Evolutionary conservation across 2,797 vertebrate species (phyloP).

Genomic region (Sitta carolinensis): DNA sequence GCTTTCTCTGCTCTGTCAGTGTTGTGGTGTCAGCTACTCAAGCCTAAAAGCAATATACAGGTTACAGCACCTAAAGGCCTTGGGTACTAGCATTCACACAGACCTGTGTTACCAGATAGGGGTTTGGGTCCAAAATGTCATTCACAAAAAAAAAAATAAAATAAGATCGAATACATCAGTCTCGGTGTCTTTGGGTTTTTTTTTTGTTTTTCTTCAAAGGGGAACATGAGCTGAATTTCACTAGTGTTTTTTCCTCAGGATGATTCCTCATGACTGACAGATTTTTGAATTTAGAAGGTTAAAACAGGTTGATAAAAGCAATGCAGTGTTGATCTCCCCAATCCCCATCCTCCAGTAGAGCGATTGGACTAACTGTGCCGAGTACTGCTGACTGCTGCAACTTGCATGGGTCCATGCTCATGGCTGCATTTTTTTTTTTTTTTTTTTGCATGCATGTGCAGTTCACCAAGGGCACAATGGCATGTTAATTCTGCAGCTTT

Average conservation of each 20-base stretch:
- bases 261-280: background rate
- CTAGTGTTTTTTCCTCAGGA: background rate
- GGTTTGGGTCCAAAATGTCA: background rate
- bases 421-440: background rate
- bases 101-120: background rate
- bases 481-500: background rate
- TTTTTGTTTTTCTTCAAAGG: background rate
- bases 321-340: background rate
- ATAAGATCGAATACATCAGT: background rate
- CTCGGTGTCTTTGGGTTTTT: background rate
- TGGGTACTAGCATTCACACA: background rate
- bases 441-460: background rate
- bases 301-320: background rate
- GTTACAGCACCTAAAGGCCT: background rate
- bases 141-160: background rate
- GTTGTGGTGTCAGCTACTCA: background rate
- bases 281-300: background rate
- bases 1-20: background rate
- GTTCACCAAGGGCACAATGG: background rate
- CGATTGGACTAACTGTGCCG: background rate
- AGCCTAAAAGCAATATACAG: background rate
- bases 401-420: fast-evolving
- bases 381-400: background rate
- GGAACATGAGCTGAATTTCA: background rate
- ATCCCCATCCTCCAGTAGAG: background rate